Percentiles rank a stretch among this genome's conserved stretches.
phyloP scores from a whole-genome alignment of 2,888 invertebrate species.

The Yponomeuta plumbellus region DNA sequence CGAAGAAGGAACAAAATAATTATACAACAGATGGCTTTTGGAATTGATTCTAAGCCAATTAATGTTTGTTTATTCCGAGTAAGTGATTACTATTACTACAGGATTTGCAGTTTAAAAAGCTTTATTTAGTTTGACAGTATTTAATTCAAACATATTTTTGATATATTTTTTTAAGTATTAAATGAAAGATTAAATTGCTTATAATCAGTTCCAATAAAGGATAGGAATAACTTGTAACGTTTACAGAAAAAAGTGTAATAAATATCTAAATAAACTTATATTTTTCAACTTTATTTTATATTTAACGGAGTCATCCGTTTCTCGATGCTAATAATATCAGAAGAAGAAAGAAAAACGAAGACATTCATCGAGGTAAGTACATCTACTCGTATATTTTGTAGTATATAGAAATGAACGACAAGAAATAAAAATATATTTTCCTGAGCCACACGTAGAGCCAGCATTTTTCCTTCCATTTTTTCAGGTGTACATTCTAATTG shows the following conservation, averaged over 20 bases:
- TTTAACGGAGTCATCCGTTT: not conserved
- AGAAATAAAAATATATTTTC: no score
- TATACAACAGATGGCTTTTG: not conserved
- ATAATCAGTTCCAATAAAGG: not conserved
- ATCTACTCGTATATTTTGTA: no score
- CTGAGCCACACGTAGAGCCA: no score
- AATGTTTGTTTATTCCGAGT: no score
- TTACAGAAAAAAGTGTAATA: conserved; percentile 55
- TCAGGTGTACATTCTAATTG: no score
- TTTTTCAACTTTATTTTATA: not conserved
- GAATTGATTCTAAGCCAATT: not conserved
- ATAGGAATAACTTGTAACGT: conserved; percentile 38
- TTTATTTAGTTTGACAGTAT: no score
- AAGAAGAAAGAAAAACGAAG: not conserved
- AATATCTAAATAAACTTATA: conserved; percentile 41
- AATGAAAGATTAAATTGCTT: conserved; percentile 31
- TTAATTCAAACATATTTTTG: not conserved
- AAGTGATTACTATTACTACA: no score
- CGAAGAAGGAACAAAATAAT: not conserved
- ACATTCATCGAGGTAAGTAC: no score
- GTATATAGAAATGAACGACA: no score
- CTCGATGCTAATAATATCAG: no score
- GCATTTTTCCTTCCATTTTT: no score
- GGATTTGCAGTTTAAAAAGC: no score
- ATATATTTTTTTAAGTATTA: conserved; percentile 16